Base-by-base conservation (phyloP, 2,113 vertebrate species). In the Melanerpes formicivorus region DNA sequence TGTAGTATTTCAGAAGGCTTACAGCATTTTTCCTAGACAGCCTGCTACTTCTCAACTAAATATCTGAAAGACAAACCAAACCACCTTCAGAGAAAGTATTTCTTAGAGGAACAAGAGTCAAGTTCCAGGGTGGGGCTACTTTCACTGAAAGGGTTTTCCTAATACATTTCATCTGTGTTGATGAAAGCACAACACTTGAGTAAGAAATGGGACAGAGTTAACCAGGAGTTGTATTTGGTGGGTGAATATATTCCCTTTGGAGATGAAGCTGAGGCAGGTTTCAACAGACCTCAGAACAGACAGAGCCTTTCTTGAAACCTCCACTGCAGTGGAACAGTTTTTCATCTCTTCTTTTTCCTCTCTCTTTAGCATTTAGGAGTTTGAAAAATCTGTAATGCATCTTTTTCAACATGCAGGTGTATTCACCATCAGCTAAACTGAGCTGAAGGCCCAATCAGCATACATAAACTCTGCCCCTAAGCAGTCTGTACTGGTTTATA, bases 401-500 rank as follows among this genome's bases (percentile, higher is more conserved):
- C 72, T 89, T 83, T 46, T 59, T 60, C 74, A 66, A 37, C 18
- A 13, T 5, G 46, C 96, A 96, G 96, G 96, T 92, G 88, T 84
- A 74, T 93, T 91, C 60, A 11, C 88, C 55, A 50, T 42, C 84
- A 89, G 87, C 84, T 77, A 44, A 69, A 58, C 75, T 63, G 80
- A 87, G 94, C 75, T 63, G 80, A 87, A 95, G 95, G 94, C 96
- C 90, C 97, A 98, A 98, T 98, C 98, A 98, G 97, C 90, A 96
- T 95, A 95, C 74, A 97, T 97, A 80, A 97, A 96, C 93, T 88
- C 48, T 90, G 80, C 80, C 95, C 96, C 95, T 72, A 32, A 94
- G 86, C 82, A 80, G 96, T 50, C 95, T 88, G 92, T 75, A 48
- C 95, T 29, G 96, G 88, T 95, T 86, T 86, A 11, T 52, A 86